Percentiles rank a stretch among this genome's conserved stretches.
Evolutionary conservation across 53 echinoderm and acorn worm genomes (phyloP).

Genomic region (Pentamera pediparva): DNA sequence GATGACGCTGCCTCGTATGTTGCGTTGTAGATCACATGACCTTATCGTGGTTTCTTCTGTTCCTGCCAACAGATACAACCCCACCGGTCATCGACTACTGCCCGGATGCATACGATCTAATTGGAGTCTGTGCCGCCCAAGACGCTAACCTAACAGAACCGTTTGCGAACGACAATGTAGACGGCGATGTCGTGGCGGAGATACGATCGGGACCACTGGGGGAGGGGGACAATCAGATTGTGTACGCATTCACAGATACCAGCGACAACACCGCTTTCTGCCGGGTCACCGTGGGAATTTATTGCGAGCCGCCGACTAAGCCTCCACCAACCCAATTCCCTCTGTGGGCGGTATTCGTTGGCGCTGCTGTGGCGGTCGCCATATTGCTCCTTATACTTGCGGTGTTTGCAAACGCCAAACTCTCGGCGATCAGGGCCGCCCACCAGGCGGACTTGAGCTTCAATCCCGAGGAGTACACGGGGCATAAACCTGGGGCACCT

Average conservation of each 20-base stretch:
- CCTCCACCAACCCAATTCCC: background rate
- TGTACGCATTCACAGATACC: background rate
- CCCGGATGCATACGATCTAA: too few relatives aligned
- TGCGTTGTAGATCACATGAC: background rate
- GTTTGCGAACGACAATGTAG: background rate
- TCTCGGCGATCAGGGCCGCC: background rate
- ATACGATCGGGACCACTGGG: background rate
- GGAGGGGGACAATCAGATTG: background rate
- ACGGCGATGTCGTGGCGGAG: background rate
- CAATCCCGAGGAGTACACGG: slow-evolving; percentile 11
- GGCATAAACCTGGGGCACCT: slow-evolving; percentile 16
- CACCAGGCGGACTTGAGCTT: slow-evolving; percentile 15
- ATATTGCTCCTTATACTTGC: slow-evolving; percentile 2
- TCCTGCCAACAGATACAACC: slow-evolving; percentile 9
- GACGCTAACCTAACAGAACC: background rate
- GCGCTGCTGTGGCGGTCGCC: background rate
- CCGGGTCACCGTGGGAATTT: background rate
- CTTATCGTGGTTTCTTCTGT: too few relatives aligned
- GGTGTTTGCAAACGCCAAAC: slow-evolving; percentile 7
- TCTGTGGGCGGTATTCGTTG: background rate
- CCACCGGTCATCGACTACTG: background rate
- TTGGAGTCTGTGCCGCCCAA: background rate
- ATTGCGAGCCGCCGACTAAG: background rate
- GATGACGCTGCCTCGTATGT: background rate
- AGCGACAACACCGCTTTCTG: background rate